phyloP scores from a whole-genome alignment of 2,113 vertebrate genomes.

The Tonatia bakeri region DNA sequence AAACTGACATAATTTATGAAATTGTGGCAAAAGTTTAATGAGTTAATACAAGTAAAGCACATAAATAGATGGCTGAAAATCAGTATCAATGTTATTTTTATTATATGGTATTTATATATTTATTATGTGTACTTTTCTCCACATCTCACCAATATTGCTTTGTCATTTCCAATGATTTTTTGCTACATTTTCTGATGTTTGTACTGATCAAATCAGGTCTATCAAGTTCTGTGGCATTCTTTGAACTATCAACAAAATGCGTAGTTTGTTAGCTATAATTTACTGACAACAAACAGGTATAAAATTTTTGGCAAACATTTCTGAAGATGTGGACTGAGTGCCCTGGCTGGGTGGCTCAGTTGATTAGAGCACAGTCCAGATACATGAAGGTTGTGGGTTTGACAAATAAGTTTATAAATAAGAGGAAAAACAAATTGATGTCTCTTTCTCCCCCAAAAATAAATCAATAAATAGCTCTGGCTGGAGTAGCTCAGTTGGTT shows the following conservation, averaged over 20 bases:
- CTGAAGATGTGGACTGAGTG: not conserved
- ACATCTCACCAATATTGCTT: not conserved
- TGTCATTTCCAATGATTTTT: not conserved
- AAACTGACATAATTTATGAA: not conserved
- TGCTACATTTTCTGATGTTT: not conserved
- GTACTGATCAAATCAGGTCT: not conserved
- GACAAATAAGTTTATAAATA: no score
- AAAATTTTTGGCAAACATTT: constrained; percentile 7
- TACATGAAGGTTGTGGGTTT: no score
- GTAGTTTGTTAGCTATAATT: not conserved
- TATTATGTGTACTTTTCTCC: not conserved
- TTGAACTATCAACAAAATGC: not conserved
- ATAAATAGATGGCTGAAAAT: not conserved
- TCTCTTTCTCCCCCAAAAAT: no score
- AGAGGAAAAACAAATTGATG: no score
- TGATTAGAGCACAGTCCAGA: no score
- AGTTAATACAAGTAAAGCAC: not conserved
- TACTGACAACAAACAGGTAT: not conserved
- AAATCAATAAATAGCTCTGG: no score
- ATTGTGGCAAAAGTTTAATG: not conserved
- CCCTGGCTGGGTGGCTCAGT: no score
- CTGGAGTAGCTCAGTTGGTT: no score
- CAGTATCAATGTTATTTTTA: not conserved
- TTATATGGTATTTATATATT: not conserved
- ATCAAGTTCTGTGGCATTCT: constrained; percentile 9